Evolutionary conservation across 1,140 invertebrate genomes (phyloP), one percentile per base, ranked within the genome.

Genomic region (Heterodera carotae): DNA sequence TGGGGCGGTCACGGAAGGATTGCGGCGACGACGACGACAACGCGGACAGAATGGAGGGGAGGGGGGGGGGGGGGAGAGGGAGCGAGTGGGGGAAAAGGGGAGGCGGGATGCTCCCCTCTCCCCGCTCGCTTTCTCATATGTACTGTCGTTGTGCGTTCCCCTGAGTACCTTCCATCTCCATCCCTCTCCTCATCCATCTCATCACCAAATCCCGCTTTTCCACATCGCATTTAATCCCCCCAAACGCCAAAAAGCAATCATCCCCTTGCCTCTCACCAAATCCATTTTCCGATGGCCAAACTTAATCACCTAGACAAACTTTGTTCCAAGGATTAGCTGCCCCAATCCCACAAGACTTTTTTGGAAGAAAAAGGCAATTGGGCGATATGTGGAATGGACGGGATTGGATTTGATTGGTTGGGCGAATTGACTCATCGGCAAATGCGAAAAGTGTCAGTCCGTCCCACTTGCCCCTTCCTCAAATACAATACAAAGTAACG

Each of bases 231-330:
- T 66, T 66, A 66, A 66, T 66, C 62, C 62, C 4, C 27, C 62
- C 62, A 66, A 66, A 66, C 62, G 62, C 62, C 62, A 66, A 66
- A 66, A 66, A n/a, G 62, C 62, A 66, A 29, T 66, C 62, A 34
- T 29, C 33, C 62, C 33, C 25, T 15, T 3, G 12, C 48, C 48
- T 18, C 48, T 15, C 48, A 53, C 39, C 39, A 53, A 53, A 53
- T 53, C 48, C 48, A 22, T 53, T 53, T 53, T 53, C 12, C 48
- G 18, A 53, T 22, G 18, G 62, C 12, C 25, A 29, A 66, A 66
- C 62, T 34, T 66, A 66, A 66, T 66, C 62, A 34, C 62, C 27
- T 27, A 66, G 22, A 27, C 62, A 66, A 66, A 66, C 62, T 66
- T 34, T 34, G 7, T 66, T 2, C n/a, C 62, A 3, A 18, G 48